Conservation (phyloP, 2,113 vertebrate genomes). For the Psittacus erithacus region DNA sequence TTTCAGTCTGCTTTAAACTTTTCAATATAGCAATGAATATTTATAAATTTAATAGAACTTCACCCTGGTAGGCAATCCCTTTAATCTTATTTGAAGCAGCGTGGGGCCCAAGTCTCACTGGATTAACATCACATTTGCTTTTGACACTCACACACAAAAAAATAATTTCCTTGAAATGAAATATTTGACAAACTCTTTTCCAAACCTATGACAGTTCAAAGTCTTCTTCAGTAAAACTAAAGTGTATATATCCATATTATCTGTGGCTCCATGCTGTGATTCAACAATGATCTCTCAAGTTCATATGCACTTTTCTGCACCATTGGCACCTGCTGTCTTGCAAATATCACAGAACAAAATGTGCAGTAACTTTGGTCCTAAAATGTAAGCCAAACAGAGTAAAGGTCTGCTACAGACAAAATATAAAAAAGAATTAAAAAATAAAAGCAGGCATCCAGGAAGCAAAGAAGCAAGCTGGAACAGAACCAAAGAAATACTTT, state of each 20-base stretch:
- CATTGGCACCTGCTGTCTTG: slow-evolving; percentile 28
- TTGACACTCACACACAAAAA: background rate
- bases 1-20: slow-evolving; percentile 61
- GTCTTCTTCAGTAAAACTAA: background rate
- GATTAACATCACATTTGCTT: slow-evolving; percentile 61
- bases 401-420: background rate
- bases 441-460: background rate
- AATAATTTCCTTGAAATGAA: slow-evolving; percentile 58
- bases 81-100: slow-evolving; percentile 71
- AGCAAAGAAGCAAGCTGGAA: background rate
- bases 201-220: slow-evolving; percentile 41
- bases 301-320: background rate
- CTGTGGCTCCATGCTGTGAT: slow-evolving; percentile 1
- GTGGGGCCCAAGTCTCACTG: slow-evolving; percentile 28
- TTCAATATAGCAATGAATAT: slow-evolving; percentile 64
- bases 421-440: background rate
- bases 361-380: background rate
- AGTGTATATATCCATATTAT: background rate
- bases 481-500: background rate
- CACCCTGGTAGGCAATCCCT: slow-evolving; percentile 36
- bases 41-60: slow-evolving; percentile 68
- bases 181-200: slow-evolving; percentile 44
- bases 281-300: slow-evolving; percentile 17
- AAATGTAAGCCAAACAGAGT: background rate
- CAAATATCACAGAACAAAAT: slow-evolving; percentile 13